Evolutionary conservation across 2,888 invertebrate genomes (phyloP), one percentile per base, ranked within the genome.

Genomic region (Sialis fuliginosa): DNA sequence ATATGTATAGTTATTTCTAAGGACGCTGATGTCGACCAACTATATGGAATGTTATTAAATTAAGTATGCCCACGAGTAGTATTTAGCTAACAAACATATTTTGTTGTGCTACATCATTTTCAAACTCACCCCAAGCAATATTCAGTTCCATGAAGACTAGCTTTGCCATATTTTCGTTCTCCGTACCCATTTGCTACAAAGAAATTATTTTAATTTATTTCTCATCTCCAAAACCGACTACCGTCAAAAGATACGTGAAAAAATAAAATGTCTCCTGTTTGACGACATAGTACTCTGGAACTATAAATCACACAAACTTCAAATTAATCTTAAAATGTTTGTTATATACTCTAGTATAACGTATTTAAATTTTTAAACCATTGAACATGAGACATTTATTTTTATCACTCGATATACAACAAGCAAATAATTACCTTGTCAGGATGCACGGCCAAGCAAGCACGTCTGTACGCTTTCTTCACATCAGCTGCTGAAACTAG

Each of bases 131-230:
- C 95, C 97, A 98, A 13, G 97, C 97, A 63, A 96, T 96, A 68
- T 96, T 98, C 54, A 99, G 71, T 69, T 98, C 97, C 81, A 97
- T 93, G 68, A 98, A 99, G 60, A 99, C 90, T 63, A 95, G 70
- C 69, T 90, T 93, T 6, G 98, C 96, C 56, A 96, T 72, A 55
- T 84, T 81, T 66, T 97, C 93, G 62, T 97, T 86, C 31, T 83
- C 79, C 4, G 89, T 89, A 33, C 92, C 95, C 59, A 82, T 79
- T 79, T 93, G 87, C 95, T 96, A 70, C 4, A 68, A 74, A 56
- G 41, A 33, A 9, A 39, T 13, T 5, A n/a, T 40, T 46, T 32
- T 31, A 42, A 46, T 39, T 8, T 48, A 34, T 8, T 33, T 8
- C 33, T 39, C 9, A 48, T 12, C 12, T n/a, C 37, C n/a, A 33